phyloP scores from a whole-genome alignment of 2,888 invertebrate species.

The Morinoia aosen region DNA sequence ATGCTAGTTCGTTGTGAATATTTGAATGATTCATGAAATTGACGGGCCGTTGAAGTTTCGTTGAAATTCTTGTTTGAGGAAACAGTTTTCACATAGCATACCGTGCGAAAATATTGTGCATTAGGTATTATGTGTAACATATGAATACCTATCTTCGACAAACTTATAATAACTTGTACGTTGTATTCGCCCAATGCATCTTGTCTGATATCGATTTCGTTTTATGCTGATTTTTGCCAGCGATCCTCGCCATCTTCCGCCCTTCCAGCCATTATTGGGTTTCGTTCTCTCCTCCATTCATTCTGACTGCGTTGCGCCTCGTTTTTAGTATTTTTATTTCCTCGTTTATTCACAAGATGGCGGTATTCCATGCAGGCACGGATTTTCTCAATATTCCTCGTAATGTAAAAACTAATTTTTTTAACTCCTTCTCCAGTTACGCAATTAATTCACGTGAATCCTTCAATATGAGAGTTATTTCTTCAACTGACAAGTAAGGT shows the following conservation, averaged over 20 bases:
- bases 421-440: neutral
- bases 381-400: neutral
- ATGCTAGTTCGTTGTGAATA: too few species aligned
- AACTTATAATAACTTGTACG: neutral
- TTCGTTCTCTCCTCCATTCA: neutral
- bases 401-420: neutral
- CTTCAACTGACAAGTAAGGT: too few species aligned
- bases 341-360: neutral
- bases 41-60: too few species aligned
- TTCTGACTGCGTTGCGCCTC: neutral
- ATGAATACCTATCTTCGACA: neutral
- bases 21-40: too few species aligned
- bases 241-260: neutral
- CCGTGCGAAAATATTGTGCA: too few species aligned
- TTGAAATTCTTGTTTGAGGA: too few species aligned
- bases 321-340: neutral
- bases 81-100: too few species aligned
- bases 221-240: neutral
- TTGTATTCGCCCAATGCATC: neutral
- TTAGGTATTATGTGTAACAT: too few species aligned
- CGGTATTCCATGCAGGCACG: neutral
- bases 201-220: neutral
- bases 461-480: too few species aligned
- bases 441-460: too few species aligned
- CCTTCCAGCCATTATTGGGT: slow-evolving; percentile 6